These are phyloP conservation scores for Pluvialis apricaria DNA, from an alignment of 2,113 vertebrate genomes.

Conservation along the genomic window DNA sequence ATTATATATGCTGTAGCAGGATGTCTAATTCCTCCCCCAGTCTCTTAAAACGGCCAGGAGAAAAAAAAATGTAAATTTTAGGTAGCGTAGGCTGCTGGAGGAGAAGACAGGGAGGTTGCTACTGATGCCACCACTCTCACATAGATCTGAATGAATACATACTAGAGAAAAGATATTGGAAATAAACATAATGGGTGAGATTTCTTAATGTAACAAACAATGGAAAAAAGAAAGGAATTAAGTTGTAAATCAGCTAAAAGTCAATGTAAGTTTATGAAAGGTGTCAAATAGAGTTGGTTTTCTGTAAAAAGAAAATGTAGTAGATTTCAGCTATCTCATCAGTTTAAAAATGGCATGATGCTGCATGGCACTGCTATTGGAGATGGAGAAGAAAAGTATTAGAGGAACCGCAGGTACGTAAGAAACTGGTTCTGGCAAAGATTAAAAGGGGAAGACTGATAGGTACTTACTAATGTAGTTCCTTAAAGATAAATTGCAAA, in stretches of 20 bases:
- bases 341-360: not conserved
- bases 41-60: not conserved
- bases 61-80: not conserved
- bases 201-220: not conserved
- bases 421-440: not conserved
- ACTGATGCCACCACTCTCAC: not conserved
- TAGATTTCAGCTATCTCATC: not conserved
- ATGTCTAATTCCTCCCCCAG: not conserved
- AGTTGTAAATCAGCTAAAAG: not conserved
- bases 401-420: not conserved
- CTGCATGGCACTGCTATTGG: not conserved
- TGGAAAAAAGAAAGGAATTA: not conserved
- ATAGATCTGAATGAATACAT: not conserved
- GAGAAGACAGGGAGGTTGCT: not conserved
- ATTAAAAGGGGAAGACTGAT: not conserved
- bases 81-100: not conserved
- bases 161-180: not conserved
- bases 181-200: not conserved
- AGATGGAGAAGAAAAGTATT: not conserved
- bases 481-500: not conserved
- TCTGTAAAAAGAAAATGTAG: not conserved
- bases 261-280: not conserved
- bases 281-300: not conserved
- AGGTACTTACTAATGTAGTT: not conserved
- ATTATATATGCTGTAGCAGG: not conserved